Evolutionary conservation across 2,113 vertebrate genomes (phyloP).

Genomic region (Bagarius yarrelli): DNA sequence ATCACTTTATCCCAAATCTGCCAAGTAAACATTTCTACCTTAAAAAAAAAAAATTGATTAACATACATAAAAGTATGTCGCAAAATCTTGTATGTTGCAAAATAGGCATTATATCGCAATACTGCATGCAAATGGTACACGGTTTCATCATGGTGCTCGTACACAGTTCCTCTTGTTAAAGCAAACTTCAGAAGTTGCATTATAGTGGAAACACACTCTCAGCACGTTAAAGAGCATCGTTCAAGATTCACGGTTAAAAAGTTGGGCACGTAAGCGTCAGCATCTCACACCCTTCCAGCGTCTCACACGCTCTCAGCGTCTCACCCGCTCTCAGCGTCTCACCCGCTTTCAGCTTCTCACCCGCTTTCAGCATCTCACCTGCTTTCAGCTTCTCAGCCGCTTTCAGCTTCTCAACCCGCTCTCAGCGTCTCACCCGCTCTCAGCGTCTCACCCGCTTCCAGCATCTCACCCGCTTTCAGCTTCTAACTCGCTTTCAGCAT

Average conservation of each 20-base stretch:
- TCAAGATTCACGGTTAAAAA: neutral
- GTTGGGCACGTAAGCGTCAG: neutral
- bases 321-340: constrained; percentile 1
- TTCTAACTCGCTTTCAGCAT: neutral
- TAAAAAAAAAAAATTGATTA: neutral
- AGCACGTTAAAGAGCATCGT: neutral
- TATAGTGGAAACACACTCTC: neutral
- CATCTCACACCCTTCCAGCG: too few species aligned
- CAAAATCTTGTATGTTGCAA: neutral
- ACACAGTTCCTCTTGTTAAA: neutral
- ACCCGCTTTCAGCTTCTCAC: neutral
- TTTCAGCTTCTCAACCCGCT: constrained; percentile 17
- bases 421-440: too few species aligned
- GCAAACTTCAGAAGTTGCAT: neutral
- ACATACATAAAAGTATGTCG: neutral
- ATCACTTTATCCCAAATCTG: neutral
- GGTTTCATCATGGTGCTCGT: neutral
- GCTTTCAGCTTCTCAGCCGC: neutral
- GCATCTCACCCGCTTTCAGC: neutral
- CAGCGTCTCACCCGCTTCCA: neutral
- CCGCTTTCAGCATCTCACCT: neutral
- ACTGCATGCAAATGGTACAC: neutral
- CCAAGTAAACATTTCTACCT: neutral
- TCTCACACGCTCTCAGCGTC: too few species aligned
- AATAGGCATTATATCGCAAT: neutral